These are phyloP conservation scores for Sebastes diploproa DNA, from an alignment of 2,797 vertebrate species.

Conservation along the genomic window DNA sequence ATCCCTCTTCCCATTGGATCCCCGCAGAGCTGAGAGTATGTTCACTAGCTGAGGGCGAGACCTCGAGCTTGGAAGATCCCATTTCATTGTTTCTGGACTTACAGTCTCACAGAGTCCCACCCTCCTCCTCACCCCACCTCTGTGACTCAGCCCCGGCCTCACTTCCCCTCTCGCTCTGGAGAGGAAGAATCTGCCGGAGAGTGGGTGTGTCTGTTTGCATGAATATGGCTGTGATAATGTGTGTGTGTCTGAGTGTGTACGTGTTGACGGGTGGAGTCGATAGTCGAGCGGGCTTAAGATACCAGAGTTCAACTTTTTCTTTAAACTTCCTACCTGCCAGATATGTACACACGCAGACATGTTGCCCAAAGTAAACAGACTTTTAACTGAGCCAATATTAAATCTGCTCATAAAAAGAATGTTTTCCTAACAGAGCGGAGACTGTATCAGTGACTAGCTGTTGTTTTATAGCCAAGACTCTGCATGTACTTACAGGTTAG, in stretches of 20 bases:
- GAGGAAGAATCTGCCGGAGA: constrained; percentile 71
- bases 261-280: constrained; percentile 36
- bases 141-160: constrained; percentile 70
- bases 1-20: not conserved
- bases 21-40: not conserved
- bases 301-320: constrained; percentile 24
- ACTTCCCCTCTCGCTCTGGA: constrained; percentile 61
- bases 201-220: constrained; percentile 45
- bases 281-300: not conserved
- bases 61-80: constrained; percentile 14
- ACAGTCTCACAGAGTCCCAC: constrained; percentile 39
- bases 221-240: not conserved
- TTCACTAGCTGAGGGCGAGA: constrained; percentile 1
- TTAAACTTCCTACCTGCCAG: not conserved
- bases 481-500: not conserved
- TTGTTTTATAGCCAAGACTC: not conserved
- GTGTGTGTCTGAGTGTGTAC: not conserved
- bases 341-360: not conserved
- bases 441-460: not conserved
- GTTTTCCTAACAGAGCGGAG: not conserved
- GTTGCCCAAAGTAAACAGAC: constrained; percentile 16
- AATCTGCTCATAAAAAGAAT: not conserved
- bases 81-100: constrained; percentile 65
- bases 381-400: not conserved
- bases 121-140: constrained; percentile 53